Evolutionary conservation across 23 tunicate genomes (phyloP).

Genomic region (Corella eumyota): DNA sequence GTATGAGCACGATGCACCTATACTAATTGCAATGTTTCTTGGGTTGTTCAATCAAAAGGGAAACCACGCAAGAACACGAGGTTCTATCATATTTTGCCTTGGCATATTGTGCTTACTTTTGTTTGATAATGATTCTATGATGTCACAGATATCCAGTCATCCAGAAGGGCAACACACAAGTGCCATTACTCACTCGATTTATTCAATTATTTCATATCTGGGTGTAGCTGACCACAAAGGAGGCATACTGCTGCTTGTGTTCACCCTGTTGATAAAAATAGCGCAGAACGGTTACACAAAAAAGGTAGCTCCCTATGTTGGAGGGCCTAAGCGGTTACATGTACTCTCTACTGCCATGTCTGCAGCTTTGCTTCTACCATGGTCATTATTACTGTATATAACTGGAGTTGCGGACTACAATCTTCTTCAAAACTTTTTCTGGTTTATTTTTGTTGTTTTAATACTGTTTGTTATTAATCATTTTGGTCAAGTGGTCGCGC

Average conservation of each 20-base stretch:
- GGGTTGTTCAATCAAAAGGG: constrained; percentile 44
- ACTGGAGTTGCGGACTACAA: constrained; percentile 28
- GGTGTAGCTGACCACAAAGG: constrained; percentile 92
- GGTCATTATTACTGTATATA: constrained; percentile 31
- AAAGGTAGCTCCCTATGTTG: constrained; percentile 32
- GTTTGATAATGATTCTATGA: constrained; percentile 71
- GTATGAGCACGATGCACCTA: constrained; percentile 70
- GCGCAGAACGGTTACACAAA: constrained; percentile 55
- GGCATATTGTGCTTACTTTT: constrained; percentile 51
- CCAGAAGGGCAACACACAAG: constrained; percentile 68
- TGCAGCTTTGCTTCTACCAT: constrained; percentile 49
- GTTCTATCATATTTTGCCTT: constrained; percentile 59
- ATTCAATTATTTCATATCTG: constrained; percentile 40
- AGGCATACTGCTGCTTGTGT: constrained; percentile 48
- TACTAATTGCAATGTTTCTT: constrained; percentile 63
- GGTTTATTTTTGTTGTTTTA: constrained; percentile 32
- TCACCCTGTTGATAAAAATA: constrained; percentile 54
- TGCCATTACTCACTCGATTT: constrained; percentile 36
- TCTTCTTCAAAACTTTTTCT: constrained; percentile 14
- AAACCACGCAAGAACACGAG: constrained; percentile 65
- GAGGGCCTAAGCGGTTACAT: constrained; percentile 63
- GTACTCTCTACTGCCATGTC: constrained; percentile 59
- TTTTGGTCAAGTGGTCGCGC: constrained; percentile 40
- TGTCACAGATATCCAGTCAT: constrained; percentile 17
- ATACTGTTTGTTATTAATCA: constrained; percentile 60